Conservation (phyloP, 2,888 invertebrate species). For the Leptinotarsa tumamoca region DNA sequence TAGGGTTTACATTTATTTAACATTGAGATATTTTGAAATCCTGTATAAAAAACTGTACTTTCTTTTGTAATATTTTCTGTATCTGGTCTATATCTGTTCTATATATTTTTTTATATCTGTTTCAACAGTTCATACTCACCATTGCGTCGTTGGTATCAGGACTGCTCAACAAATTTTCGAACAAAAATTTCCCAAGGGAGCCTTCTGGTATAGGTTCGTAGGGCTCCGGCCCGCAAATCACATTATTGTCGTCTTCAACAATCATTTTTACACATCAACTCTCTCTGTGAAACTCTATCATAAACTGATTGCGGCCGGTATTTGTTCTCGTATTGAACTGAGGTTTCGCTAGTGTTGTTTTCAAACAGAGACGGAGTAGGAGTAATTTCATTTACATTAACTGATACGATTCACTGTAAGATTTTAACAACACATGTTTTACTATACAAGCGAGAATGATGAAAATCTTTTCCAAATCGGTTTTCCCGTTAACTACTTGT, state of each 20-base stretch:
- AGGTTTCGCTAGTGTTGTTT: neutral
- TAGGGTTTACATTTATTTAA: too few relatives aligned
- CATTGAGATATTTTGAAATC: too few relatives aligned
- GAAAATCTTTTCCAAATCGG: too few relatives aligned
- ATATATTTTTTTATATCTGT: neutral
- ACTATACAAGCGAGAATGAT: too few relatives aligned
- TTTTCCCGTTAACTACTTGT: too few relatives aligned
- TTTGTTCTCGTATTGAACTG: neutral
- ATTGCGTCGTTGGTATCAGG: conserved; percentile 15
- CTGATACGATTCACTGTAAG: too few relatives aligned
- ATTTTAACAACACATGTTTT: too few relatives aligned
- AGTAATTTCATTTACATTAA: too few relatives aligned
- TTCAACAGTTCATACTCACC: conserved; percentile 17
- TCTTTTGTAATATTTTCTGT: neutral
- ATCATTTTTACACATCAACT: neutral
- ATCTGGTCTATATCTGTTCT: too few relatives aligned
- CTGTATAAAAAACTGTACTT: too few relatives aligned
- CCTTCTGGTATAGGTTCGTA: conserved; percentile 30
- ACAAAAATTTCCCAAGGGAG: conserved; percentile 29
- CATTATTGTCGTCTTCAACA: conserved; percentile 15
- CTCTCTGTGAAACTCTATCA: neutral
- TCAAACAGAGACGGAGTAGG: neutral
- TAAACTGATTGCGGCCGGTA: neutral
- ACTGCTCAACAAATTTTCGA: conserved; percentile 17
- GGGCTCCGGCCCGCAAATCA: conserved; percentile 26